Base-by-base conservation (phyloP, 2,888 invertebrate species). In the Himalopsyche kuldschensis region DNA sequence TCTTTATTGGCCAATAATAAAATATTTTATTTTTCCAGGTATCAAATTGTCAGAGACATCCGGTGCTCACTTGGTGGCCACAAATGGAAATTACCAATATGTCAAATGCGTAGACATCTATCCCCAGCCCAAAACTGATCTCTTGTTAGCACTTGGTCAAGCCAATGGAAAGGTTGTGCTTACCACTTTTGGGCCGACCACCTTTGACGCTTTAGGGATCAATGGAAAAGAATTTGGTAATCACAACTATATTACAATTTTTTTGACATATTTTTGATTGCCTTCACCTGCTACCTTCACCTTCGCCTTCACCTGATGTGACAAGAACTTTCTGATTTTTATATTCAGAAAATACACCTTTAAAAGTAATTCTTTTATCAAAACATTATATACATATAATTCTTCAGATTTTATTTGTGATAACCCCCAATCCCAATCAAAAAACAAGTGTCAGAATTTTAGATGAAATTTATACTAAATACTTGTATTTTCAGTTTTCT, bases 31-130 rank as follows among this genome's bases (percentile, higher is more conserved):
- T 69, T 69, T 30, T 30, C 8, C 87, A 96, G 96, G 93, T 88
- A 92, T 94, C 6, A 93, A 93, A 86, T 92, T 96, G 86, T 96
- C 96, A 0, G 93, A 95, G 76, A 92, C 92, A 2, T 93, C 94
- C 15, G 94, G 93, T 48, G 96, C 96, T 0, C 94, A 94, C 86
- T 92, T 96, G 10, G 89, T 96, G 1, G 94, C 95, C 0, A 95
- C 95, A 0, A 95, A 95, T 88, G 94, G 94, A 32, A 94, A 93
- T 88, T 93, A 96, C 90, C 92, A 96, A 88, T 94, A 96, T 88
- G 95, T 97, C 10, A 96, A 97, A 87, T 97, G 97, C 89, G 93
- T 97, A 46, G 97, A 97, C 87, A 95, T 98, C 88, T 96, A 96
- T 87, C 97, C 97, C 31, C 93, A 94, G 81, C 93, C 94, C 46